These are phyloP conservation scores for Melinopterus prodromus DNA, from an alignment of 2,888 invertebrate genomes.

Conservation along the genomic window DNA sequence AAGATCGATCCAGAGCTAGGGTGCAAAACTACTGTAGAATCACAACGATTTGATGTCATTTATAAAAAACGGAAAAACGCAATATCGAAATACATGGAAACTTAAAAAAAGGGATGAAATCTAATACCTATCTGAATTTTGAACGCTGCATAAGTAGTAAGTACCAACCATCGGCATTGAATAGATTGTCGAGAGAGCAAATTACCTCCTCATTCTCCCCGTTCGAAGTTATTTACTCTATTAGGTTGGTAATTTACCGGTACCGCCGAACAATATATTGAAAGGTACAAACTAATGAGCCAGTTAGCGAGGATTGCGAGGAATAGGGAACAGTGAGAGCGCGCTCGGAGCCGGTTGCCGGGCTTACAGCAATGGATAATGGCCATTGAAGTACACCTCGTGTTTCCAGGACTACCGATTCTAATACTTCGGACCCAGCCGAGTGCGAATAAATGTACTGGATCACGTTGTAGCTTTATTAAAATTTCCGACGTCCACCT, in stretches of 20 bases:
- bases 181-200: no score
- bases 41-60: no score
- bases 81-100: no score
- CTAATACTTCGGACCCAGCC: conserved; percentile 34
- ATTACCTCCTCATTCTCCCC: no score
- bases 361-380: background rate
- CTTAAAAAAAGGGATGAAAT: no score
- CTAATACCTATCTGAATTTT: no score
- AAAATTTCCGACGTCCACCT: background rate
- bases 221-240: background rate
- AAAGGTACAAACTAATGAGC: background rate
- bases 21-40: no score
- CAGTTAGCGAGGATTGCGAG: background rate
- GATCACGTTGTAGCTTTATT: conserved; percentile 22
- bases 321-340: background rate
- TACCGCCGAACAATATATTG: background rate
- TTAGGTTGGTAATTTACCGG: background rate
- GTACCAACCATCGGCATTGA: no score
- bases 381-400: conserved; percentile 5
- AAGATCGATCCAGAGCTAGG: no score
- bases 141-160: no score
- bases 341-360: background rate
- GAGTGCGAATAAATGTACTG: conserved; percentile 26
- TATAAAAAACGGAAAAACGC: no score
- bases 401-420: conserved; percentile 31